phyloP scores from a whole-genome alignment of 2,797 vertebrate genomes.

The Aratinga solstitialis region DNA sequence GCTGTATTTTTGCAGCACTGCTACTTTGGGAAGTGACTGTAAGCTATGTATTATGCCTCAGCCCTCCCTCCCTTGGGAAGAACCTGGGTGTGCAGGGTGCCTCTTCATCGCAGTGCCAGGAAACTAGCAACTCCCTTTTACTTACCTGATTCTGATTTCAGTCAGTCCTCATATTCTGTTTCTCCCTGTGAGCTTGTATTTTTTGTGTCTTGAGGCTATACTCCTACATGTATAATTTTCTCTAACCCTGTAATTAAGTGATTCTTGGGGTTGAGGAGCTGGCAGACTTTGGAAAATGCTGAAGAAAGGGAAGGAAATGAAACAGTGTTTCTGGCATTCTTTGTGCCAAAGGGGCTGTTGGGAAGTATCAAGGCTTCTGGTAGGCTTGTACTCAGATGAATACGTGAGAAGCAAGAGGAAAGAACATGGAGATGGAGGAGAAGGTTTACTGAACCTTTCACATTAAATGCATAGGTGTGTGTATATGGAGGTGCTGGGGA shows the following conservation, averaged over 20 bases:
- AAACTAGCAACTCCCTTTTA: conserved; percentile 3
- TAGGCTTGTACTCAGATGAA: not conserved
- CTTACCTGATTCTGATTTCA: not conserved
- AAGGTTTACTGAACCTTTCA: not conserved
- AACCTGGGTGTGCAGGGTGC: not conserved
- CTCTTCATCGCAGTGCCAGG: not conserved
- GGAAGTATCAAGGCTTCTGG: not conserved
- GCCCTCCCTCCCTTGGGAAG: not conserved
- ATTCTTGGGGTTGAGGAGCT: not conserved
- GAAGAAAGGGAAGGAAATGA: not conserved
- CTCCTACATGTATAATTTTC: not conserved
- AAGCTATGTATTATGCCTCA: not conserved
- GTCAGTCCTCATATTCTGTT: not conserved
- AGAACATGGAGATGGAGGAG: accelerated
- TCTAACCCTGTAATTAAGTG: conserved; percentile 29
- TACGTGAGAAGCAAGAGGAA: not conserved
- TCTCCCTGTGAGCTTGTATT: not conserved
- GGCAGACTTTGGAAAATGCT: not conserved
- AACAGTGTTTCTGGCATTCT: not conserved
- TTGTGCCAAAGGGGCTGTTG: not conserved
- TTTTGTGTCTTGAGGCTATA: not conserved
- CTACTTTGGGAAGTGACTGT: not conserved
- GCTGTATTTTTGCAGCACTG: not conserved
- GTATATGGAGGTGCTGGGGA: not conserved
- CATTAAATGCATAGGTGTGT: not conserved